Percentiles rank a stretch among this genome's conserved stretches.
Conservation (phyloP, 2,113 vertebrate genomes). For the Eretmochelys imbricata region DNA sequence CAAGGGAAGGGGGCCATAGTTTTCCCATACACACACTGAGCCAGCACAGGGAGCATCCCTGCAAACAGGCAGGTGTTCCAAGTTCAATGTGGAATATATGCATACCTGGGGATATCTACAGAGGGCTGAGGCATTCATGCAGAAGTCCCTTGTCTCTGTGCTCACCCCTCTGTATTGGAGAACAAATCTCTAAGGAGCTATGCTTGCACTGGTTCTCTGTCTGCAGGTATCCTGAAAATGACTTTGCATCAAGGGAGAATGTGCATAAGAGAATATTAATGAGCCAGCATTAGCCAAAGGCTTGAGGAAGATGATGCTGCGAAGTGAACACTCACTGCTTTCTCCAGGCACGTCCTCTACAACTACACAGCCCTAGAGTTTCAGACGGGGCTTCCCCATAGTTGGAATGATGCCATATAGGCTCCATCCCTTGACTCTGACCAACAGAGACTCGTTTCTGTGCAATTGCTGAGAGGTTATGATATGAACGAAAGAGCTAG, state of each 20-base stretch:
- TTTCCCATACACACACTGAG: accelerated
- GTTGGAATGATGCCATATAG: not conserved
- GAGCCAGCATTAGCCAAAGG: not conserved
- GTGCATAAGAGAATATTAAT: not conserved
- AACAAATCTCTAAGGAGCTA: not conserved
- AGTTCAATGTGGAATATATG: not conserved
- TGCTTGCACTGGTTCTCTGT: not conserved
- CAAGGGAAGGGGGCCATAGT: not conserved
- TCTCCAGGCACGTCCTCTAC: not conserved
- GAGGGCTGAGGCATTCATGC: not conserved
- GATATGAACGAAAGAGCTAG: not conserved
- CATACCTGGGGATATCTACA: not conserved
- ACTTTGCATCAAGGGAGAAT: not conserved
- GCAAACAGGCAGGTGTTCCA: not conserved
- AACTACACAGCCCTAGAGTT: conserved; percentile 17
- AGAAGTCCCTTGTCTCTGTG: not conserved
- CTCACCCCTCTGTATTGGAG: not conserved
- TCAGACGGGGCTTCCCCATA: not conserved
- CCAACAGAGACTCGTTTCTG: not conserved
- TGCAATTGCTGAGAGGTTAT: not conserved
- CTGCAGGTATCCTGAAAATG: not conserved
- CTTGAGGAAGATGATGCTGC: not conserved
- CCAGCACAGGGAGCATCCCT: not conserved
- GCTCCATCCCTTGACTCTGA: not conserved
- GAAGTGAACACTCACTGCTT: not conserved